Evolutionary conservation across 2,888 invertebrate genomes (phyloP).

Genomic region (Blera fallax): DNA sequence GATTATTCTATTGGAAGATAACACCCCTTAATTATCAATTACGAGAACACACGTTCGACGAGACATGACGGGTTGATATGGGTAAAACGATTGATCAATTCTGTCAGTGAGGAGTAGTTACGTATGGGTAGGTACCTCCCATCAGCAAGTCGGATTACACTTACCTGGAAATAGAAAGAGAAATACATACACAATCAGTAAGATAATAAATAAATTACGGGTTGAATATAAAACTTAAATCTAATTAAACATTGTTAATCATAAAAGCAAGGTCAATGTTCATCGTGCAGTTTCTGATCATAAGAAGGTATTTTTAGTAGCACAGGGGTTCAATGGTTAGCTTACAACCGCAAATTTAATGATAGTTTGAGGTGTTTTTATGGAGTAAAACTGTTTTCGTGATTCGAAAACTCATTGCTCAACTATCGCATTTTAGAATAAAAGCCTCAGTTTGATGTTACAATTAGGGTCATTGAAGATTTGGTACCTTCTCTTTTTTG

Average conservation of each 20-base stretch:
- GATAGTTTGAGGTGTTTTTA: not conserved
- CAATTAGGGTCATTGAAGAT: not conserved
- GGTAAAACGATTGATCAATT: constrained; percentile 45
- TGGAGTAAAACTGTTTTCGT: not conserved
- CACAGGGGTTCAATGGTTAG: not conserved
- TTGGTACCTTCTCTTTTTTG: too few relatives aligned
- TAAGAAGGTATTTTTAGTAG: not conserved
- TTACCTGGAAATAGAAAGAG: constrained; percentile 46
- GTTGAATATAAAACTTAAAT: not conserved
- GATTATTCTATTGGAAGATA: constrained; percentile 33
- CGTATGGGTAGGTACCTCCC: constrained; percentile 13
- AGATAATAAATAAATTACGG: not conserved
- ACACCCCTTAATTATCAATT: constrained; percentile 54
- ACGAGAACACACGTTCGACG: constrained; percentile 21
- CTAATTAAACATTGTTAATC: not conserved
- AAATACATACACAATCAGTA: not conserved
- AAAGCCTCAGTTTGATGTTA: not conserved
- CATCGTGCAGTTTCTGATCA: not conserved
- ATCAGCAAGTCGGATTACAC: not conserved
- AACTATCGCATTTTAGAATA: not conserved
- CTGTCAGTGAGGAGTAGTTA: not conserved
- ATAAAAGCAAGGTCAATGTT: not conserved
- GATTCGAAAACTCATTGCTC: not conserved
- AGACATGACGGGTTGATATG: constrained; percentile 10
- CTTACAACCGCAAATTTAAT: not conserved